phyloP scores from a whole-genome alignment of 2,888 invertebrate genomes.

The Candidula unifasciata region DNA sequence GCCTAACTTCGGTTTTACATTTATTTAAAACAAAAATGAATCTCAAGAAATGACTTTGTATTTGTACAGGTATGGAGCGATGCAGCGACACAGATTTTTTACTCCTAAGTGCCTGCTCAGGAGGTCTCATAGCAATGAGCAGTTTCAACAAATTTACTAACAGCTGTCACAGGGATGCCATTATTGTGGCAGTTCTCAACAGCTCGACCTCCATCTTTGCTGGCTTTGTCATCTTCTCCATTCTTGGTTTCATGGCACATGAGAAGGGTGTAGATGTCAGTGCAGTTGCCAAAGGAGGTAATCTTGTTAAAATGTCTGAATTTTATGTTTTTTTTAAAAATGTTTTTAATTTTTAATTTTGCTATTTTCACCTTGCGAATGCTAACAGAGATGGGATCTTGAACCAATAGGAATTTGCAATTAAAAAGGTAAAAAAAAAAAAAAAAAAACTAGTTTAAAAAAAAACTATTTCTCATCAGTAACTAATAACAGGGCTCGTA shows the following conservation, averaged over 20 bases:
- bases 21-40: too few relatives aligned
- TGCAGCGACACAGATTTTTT: slow-evolving; percentile 75
- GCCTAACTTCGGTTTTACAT: too few relatives aligned
- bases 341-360: neutral
- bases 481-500: too few relatives aligned
- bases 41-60: too few relatives aligned
- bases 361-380: too few relatives aligned
- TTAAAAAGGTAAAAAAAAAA: too few relatives aligned
- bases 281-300: slow-evolving; percentile 76
- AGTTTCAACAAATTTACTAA: slow-evolving; percentile 77
- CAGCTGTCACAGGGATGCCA: slow-evolving; percentile 76
- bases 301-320: neutral
- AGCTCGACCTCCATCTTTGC: slow-evolving; percentile 77
- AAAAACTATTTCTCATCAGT: too few relatives aligned
- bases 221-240: slow-evolving; percentile 78
- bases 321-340: neutral
- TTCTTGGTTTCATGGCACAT: slow-evolving; percentile 82
- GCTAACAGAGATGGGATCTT: too few relatives aligned
- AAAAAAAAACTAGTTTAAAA: too few relatives aligned
- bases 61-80: slow-evolving; percentile 73
- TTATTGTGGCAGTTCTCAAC: slow-evolving; percentile 77
- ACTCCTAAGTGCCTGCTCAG: slow-evolving; percentile 75
- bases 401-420: too few relatives aligned
- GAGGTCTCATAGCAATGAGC: slow-evolving; percentile 76
- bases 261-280: slow-evolving; percentile 76